Evolutionary conservation across 1,140 invertebrate genomes (phyloP).

Genomic region (Saxidomus purpurata): DNA sequence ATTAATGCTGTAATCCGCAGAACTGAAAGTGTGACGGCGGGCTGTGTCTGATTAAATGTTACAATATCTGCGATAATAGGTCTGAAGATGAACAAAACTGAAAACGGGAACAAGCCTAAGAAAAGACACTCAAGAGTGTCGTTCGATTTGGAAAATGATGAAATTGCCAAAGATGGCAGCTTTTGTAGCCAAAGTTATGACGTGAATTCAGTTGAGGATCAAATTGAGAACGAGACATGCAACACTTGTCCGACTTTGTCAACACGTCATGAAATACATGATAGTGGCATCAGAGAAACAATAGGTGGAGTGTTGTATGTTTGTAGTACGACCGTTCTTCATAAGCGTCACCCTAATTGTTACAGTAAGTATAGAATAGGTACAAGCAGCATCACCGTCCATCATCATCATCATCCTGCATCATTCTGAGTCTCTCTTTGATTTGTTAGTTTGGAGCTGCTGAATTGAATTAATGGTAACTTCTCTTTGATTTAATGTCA

Average conservation of each 20-base stretch:
- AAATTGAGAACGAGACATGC: not conserved
- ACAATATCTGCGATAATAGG: too few species aligned
- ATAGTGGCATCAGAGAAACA: not conserved
- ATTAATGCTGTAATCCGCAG: too few species aligned
- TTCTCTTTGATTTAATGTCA: too few species aligned
- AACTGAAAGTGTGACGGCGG: too few species aligned
- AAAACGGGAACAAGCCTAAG: constrained; percentile 27
- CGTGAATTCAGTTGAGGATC: not conserved
- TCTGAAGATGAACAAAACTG: constrained; percentile 37
- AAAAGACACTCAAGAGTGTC: constrained; percentile 9
- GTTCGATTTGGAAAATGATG: not conserved
- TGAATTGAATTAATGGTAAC: too few species aligned
- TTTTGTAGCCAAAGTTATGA: not conserved
- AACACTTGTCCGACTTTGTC: not conserved
- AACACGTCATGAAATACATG: not conserved
- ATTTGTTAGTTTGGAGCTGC: too few species aligned
- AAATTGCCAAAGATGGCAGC: not conserved
- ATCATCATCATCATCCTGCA: too few species aligned
- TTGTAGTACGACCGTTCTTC: not conserved
- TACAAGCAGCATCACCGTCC: too few species aligned
- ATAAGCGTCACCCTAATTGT: constrained; percentile 13
- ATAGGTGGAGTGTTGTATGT: not conserved
- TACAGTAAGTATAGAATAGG: constrained; percentile 34
- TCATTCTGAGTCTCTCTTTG: too few species aligned
- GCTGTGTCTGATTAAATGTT: too few species aligned